Evolutionary conservation across 64 coral and sea anemone species (phyloP).

Genomic region (Dendronephthya gigantea): DNA sequence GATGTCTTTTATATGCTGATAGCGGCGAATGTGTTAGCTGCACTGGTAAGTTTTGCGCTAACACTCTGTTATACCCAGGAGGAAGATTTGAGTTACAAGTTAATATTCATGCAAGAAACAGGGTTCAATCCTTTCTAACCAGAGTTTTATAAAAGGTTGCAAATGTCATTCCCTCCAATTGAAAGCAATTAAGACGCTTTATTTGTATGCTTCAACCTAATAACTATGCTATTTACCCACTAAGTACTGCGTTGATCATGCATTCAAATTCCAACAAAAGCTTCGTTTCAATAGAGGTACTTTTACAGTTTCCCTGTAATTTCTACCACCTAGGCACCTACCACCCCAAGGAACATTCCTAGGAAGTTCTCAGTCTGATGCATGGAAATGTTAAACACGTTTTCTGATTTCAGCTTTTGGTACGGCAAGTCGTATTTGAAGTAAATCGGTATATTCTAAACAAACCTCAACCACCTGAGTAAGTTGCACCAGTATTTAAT

Average conservation of each 20-base stretch:
- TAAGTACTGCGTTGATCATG: too few species aligned
- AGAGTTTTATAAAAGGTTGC: too few species aligned
- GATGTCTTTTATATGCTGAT: constrained; percentile 98
- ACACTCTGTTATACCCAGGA: too few species aligned
- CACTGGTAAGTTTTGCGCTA: constrained; percentile 53
- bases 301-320: background rate
- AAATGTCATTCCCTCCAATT: too few species aligned
- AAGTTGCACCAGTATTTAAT: background rate
- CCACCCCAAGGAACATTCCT: too few species aligned
- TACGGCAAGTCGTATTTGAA: constrained; percentile 9
- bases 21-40: constrained; percentile 59
- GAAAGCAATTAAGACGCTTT: background rate
- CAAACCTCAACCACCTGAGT: background rate
- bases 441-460: background rate
- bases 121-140: background rate
- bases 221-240: too few species aligned
- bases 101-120: background rate
- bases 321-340: background rate
- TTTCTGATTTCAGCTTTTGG: background rate
- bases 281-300: too few species aligned
- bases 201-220: too few species aligned
- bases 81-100: too few species aligned
- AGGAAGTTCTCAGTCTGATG: too few species aligned
- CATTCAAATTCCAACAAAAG: too few species aligned
- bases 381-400: too few species aligned